Conservation (phyloP, 2,888 invertebrate species). For the Pterobdella sp. region DNA sequence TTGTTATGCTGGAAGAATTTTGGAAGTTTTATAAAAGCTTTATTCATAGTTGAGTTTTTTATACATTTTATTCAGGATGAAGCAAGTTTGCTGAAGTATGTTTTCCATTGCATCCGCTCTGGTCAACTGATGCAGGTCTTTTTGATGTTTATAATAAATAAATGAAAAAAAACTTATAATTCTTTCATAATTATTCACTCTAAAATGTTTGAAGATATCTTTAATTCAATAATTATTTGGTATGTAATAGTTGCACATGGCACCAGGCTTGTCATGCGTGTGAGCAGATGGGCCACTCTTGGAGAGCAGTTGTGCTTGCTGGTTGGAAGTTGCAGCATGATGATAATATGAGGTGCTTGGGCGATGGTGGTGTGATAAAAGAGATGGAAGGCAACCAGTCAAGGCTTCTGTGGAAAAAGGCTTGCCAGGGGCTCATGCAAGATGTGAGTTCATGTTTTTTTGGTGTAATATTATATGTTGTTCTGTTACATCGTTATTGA, state of each 20-base stretch:
- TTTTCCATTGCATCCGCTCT: neutral
- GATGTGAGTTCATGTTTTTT: no score
- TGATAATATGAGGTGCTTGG: slow-evolving; percentile 59
- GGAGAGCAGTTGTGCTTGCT: slow-evolving; percentile 75
- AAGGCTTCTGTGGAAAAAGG: slow-evolving; percentile 57
- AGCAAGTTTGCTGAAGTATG: neutral
- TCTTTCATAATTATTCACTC: no score
- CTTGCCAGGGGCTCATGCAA: slow-evolving; percentile 56
- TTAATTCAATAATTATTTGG: no score
- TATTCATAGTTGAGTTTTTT: neutral
- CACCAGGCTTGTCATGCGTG: slow-evolving; percentile 74
- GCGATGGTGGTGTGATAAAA: slow-evolving; percentile 47
- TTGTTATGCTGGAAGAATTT: no score
- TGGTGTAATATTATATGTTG: no score
- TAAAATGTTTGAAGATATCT: no score
- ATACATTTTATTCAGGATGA: neutral
- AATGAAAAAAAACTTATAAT: no score
- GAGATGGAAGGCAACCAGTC: slow-evolving; percentile 74
- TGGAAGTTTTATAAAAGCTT: neutral
- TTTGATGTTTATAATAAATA: no score
- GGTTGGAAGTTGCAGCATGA: slow-evolving; percentile 84
- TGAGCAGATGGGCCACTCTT: slow-evolving; percentile 76
- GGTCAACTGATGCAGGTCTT: neutral
- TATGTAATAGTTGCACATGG: no score
- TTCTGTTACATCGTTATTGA: neutral